These are phyloP conservation scores for Callyntrura guangdongensis DNA, from an alignment of 2,888 invertebrate genomes.

Conservation along the genomic window DNA sequence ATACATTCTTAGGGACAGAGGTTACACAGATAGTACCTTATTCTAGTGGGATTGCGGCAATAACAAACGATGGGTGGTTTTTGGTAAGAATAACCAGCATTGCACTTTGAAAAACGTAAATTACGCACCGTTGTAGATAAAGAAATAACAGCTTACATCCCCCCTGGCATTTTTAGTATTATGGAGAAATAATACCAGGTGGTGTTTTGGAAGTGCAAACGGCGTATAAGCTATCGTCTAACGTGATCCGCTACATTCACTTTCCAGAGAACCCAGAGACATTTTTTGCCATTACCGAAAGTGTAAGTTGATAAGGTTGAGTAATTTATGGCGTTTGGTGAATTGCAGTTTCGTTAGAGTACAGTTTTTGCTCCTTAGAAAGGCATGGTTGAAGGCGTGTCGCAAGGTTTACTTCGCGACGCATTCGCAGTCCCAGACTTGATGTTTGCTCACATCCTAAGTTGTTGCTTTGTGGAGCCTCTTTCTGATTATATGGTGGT, in stretches of 20 bases:
- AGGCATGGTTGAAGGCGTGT: constrained; percentile 77
- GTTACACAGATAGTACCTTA: constrained; percentile 76
- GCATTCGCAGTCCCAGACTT: constrained; percentile 77
- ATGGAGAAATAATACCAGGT: constrained; percentile 34
- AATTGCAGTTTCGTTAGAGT: no score
- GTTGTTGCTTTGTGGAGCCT: constrained; percentile 80
- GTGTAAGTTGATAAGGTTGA: constrained; percentile 51
- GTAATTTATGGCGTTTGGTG: no score
- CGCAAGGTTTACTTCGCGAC: constrained; percentile 74
- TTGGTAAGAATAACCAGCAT: constrained; percentile 55
- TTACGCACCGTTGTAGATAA: neutral
- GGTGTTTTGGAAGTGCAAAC: constrained; percentile 67
- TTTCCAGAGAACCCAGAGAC: constrained; percentile 69
- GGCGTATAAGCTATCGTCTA: constrained; percentile 75
- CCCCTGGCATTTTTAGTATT: constrained; percentile 41
- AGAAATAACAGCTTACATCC: neutral
- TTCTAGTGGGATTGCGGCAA: constrained; percentile 74
- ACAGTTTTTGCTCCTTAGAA: constrained; percentile 42
- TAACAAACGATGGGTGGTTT: constrained; percentile 74
- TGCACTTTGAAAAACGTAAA: no score
- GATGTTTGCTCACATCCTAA: constrained; percentile 73
- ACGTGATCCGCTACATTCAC: constrained; percentile 70
- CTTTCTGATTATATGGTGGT: constrained; percentile 78
- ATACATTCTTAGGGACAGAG: constrained; percentile 49
- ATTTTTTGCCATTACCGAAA: constrained; percentile 80